Base-by-base conservation (phyloP, 2,888 invertebrate genomes). In the Eudasyphora cyanicolor region DNA sequence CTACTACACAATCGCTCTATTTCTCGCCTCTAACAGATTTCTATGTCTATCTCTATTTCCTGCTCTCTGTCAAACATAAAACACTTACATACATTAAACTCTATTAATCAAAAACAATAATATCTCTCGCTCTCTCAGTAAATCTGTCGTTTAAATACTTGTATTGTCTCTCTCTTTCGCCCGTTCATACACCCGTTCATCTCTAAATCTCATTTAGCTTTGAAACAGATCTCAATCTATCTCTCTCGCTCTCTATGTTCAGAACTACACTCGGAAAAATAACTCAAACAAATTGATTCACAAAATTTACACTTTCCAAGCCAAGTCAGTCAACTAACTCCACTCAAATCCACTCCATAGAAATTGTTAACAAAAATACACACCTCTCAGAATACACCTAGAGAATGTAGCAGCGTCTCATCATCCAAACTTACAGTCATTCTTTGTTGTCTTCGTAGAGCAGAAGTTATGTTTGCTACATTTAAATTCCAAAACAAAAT, bases 401-500 rank as follows among this genome's bases (percentile, higher is more conserved):
- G 67, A 38, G 67, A 67, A 67, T 42, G 67, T 67, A 67, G 67
- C 49, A 62, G 64, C 64, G 67, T 35, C 35, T 54, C 62, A 70
- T 64, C 74, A 60, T 70, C 67, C 62, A 67, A 38, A 17, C 42
- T 82, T 51, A 62, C 81, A 79, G 19, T 78, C 70, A 84, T 57
- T 45, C 38, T 62, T 38, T 49, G 35, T 77, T 75, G 80, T 71
- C 81, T 77, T 73, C 67, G 51, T 78, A 81, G 73, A 76, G 64
- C 67, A 57, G 70, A n/a, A 75, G 69, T 74, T 75, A 74, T 27
- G 32, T 71, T 81, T 79, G 17, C 62, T 38, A 60, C 32, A 77
- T 69, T 51, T 14, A 35, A 24, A 24, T 54, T 10, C 6, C 10
- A 62, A 42, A 19, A 38, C 19, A 67, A 42, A 1, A 2, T 38